A percentile compares a stretch with the other conserved stretches of the same genome.
Evolutionary conservation across 2,113 vertebrate species (phyloP).

Genomic region (Chascanopsetta lugubris): DNA sequence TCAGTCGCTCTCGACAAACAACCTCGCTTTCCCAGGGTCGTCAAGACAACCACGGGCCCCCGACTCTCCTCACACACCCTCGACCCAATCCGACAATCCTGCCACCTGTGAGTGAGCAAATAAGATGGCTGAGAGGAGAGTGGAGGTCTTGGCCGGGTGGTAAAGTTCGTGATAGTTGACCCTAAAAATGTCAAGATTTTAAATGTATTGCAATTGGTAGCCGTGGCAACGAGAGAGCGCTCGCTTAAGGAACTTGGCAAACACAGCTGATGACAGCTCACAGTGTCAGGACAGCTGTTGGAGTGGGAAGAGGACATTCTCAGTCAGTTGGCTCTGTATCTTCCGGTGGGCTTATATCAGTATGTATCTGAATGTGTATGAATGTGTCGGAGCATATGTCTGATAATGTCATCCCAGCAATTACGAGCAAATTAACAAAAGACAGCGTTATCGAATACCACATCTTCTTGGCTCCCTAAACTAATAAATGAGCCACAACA

Average conservation of each 20-base stretch:
- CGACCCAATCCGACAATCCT: constrained; percentile 31
- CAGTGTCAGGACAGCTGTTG: not conserved
- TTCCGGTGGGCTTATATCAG: not conserved
- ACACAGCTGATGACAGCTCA: constrained; percentile 26
- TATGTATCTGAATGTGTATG: not conserved
- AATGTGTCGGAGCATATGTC: not conserved
- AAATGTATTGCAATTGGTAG: constrained; percentile 6
- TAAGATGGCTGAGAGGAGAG: constrained; percentile 32
- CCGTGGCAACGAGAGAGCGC: constrained; percentile 24
- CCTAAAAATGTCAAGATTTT: constrained; percentile 10
- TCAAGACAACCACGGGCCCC: constrained; percentile 60
- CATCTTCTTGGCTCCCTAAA: no score
- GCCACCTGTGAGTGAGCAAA: constrained; percentile 60
- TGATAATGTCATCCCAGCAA: not conserved
- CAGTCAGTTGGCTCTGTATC: not conserved
- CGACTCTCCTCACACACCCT: constrained; percentile 21
- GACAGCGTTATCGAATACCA: not conserved
- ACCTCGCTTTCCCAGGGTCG: constrained; percentile 66
- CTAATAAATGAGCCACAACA: no score
- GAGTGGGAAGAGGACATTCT: constrained; percentile 5
- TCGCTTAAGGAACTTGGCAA: constrained; percentile 10
- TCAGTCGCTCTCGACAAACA: constrained; percentile 63
- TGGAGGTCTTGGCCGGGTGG: constrained; percentile 27
- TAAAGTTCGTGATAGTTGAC: constrained; percentile 15
- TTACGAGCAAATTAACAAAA: not conserved